Evolutionary conservation across 2,888 invertebrate genomes (phyloP), one percentile per base, ranked within the genome.

Genomic region (Conops quadrifasciatus): DNA sequence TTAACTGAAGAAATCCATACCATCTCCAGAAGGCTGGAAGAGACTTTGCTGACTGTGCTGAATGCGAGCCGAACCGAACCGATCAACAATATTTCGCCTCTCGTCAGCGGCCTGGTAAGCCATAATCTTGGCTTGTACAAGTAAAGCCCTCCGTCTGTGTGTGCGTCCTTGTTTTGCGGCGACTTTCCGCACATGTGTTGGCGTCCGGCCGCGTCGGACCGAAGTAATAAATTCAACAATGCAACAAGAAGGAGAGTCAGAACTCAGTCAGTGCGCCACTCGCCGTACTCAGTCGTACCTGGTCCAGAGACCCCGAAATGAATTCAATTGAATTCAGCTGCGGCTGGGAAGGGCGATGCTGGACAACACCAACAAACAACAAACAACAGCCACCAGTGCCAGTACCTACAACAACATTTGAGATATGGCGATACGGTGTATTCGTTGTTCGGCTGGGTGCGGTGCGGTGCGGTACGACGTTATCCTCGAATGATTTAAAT

Each of bases 201-300:
- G 43, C 45, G n/a, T n/a, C n/a, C n/a, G n/a, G n/a, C n/a, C n/a
- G 28, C 36, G 62, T 36, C 60, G 43, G 68, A 67, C 43, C n/a
- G 47, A 24, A 68, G 74, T 72, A 72, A 78, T 77, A 77, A 77
- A 76, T 77, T 76, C 76, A 77, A n/a, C n/a, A 76, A 73, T 76
- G 73, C 74, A 77, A 76, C 76, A 73, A 73, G n/a, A n/a, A n/a
- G n/a, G n/a, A n/a, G 73, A 74, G 68, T 71, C 68, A 36, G 58
- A 70, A 65, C 65, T 68, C 72, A 66, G 69, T 65, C 36, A 66
- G 43, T 36, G 36, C n/a, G n/a, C 9, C 36, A 7, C 36, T 36
- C 5, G 4, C 36, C 36, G 36, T 36, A n/a, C n/a, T n/a, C n/a
- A 53, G 43, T 45, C 45, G 26, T 21, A 21, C 26, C 24, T 36